Evolutionary conservation across 2,113 vertebrate genomes (phyloP), one percentile per base, ranked within the genome.

Genomic region (Notothenia rossii): DNA sequence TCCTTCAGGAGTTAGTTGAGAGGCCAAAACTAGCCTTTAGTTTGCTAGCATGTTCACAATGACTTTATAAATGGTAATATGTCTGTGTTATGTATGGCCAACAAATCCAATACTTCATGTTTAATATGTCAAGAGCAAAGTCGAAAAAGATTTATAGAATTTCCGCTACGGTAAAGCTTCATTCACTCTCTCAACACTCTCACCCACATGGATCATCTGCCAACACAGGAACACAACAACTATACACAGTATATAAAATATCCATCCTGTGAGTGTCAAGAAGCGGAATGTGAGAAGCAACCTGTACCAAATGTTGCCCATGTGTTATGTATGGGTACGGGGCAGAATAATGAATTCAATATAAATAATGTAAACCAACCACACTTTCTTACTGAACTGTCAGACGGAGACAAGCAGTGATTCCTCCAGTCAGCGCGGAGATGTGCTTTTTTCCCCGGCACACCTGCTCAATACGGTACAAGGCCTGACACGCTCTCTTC

Each of bases 261-360:
- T 40, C 66, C 46, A 64, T 65, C 36, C 49, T 66, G 36, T 54
- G 45, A 60, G 50, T 73, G 77, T 64, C 51, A 45, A 49, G 64
- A 51, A 54, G 43, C 68, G 54, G 48, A 58, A 59, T 1, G 43
- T 78, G 77, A 55, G 69, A 74, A 49, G 49, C 54, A 82, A 89
- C 70, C 70, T 77, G 78, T 56, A 78, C 61, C 79, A 85, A 85
- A 83, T 58, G 79, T 65, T 79, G 78, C 53, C 56, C 72, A 84
- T 91, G 81, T 82, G 64, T 85, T 90, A 90, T 89, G 87, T 69
- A 91, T 89, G 79, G 86, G 61, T 58, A 20, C 69, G 65, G 62
- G 71, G 79, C 65, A 76, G 70, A 88, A 83, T 84, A 86, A 80
- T 77, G 73, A 73, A 84, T 63, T 72, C 60, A 17, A 10, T 50